phyloP scores from a whole-genome alignment of 2,888 invertebrate species.

The Brachyptera putata region DNA sequence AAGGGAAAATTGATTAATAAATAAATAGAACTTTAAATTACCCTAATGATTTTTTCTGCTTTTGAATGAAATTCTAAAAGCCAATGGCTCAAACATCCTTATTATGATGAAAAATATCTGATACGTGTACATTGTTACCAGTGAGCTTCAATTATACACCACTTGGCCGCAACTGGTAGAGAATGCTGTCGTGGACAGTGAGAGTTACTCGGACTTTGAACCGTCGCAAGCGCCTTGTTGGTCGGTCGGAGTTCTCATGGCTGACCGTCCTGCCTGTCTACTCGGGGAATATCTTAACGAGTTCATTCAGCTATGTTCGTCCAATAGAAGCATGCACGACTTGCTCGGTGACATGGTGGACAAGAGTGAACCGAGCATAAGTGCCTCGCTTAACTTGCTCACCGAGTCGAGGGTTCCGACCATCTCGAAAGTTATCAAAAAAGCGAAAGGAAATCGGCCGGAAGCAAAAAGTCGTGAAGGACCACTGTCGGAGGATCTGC shows the following conservation, averaged over 20 bases:
- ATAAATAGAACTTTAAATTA: no score
- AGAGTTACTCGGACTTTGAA: slow-evolving; percentile 82
- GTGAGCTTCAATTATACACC: slow-evolving; percentile 69
- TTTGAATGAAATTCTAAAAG: no score
- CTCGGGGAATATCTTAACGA: slow-evolving; percentile 71
- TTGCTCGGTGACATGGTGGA: slow-evolving; percentile 52
- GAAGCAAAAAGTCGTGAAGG: slow-evolving; percentile 49
- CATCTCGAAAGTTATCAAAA: slow-evolving; percentile 55
- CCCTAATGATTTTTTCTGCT: no score
- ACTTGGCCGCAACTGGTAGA: slow-evolving; percentile 86
- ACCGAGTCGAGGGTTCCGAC: slow-evolving; percentile 73
- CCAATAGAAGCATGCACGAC: slow-evolving; percentile 47
- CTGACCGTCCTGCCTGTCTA: slow-evolving; percentile 67
- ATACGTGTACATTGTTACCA: no score
- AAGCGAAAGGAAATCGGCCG: slow-evolving; percentile 48
- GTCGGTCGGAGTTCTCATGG: slow-evolving; percentile 64
- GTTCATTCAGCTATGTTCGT: slow-evolving; percentile 59
- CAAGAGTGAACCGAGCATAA: slow-evolving; percentile 38
- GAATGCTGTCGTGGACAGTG: slow-evolving; percentile 81
- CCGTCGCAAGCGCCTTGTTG: slow-evolving; percentile 73
- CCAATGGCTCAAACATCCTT: no score
- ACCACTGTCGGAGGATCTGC: slow-evolving; percentile 69
- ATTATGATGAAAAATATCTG: no score
- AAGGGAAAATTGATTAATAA: no score
- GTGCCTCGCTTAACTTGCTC: slow-evolving; percentile 55